Conservation (phyloP, 2,797 vertebrate genomes). For the Ctenosaura bakeri region DNA sequence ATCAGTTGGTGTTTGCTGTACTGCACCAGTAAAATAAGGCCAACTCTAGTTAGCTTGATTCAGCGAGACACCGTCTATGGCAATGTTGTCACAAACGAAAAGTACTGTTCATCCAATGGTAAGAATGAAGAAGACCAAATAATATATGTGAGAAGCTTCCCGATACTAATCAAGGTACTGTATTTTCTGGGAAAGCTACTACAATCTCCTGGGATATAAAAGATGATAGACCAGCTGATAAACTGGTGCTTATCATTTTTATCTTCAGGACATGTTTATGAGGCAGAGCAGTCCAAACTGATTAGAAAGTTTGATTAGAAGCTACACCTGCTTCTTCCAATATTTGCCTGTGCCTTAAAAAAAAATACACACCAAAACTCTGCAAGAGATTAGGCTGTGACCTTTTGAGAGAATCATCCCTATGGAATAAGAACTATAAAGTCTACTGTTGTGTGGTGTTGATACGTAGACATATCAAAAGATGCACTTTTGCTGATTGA, state of each 20-base stretch:
- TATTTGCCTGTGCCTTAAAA: background rate
- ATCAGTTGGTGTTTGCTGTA: conserved; percentile 61
- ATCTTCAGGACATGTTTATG: background rate
- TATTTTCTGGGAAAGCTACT: conserved; percentile 36
- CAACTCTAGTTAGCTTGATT: conserved; percentile 15
- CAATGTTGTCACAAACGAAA: conserved; percentile 70
- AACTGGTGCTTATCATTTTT: background rate
- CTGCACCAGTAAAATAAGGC: conserved; percentile 72
- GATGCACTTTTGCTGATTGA: background rate
- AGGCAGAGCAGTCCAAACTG: background rate
- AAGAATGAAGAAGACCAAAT: conserved; percentile 68
- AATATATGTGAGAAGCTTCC: conserved; percentile 70
- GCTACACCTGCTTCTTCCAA: background rate
- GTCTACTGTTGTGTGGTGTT: background rate
- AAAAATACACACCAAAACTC: background rate
- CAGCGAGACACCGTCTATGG: conserved; percentile 56
- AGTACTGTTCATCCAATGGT: conserved; percentile 23
- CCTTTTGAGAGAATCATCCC: background rate
- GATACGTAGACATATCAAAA: background rate
- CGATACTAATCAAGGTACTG: conserved; percentile 55
- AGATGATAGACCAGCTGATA: too few species aligned
- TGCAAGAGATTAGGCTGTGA: background rate
- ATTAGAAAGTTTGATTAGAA: background rate
- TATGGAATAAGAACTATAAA: background rate
- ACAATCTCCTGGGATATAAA: background rate